Conservation (phyloP, 2,888 invertebrate genomes). For the Craniophora ligustri region DNA sequence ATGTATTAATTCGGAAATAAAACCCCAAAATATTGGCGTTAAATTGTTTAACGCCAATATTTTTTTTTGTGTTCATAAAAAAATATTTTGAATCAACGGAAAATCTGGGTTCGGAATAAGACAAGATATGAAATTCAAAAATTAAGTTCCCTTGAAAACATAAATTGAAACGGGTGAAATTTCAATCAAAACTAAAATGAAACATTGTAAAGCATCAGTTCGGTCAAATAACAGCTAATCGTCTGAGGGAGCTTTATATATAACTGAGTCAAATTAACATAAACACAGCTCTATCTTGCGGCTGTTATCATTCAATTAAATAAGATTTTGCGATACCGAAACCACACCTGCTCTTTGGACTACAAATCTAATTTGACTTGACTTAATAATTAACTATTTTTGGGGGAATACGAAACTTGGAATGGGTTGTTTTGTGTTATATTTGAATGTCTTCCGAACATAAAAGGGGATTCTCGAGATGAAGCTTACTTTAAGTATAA, state of each 20-base stretch:
- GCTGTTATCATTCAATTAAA: constrained; percentile 87
- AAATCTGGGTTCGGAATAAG: no score
- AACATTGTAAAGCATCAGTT: constrained; percentile 68
- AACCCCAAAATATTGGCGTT: no score
- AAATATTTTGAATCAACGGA: no score
- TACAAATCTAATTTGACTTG: constrained; percentile 51
- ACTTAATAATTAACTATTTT: constrained; percentile 48
- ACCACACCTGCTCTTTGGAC: constrained; percentile 70
- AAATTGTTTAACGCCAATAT: no score
- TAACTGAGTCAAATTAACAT: constrained; percentile 85
- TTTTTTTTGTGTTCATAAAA: no score
- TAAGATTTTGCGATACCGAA: constrained; percentile 81
- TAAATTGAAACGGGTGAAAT: constrained; percentile 39
- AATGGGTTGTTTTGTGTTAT: constrained; percentile 28
- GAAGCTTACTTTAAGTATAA: no score
- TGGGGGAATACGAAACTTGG: constrained; percentile 30
- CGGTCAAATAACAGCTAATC: constrained; percentile 69
- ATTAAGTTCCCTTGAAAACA: constrained; percentile 12
- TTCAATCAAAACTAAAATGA: constrained; percentile 64
- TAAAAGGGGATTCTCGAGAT: not conserved
- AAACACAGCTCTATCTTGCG: constrained; percentile 83
- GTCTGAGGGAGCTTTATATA: constrained; percentile 71
- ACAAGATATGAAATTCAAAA: constrained; percentile 3
- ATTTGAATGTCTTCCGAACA: constrained; percentile 24
- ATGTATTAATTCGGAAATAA: no score